These are phyloP conservation scores for Bombus haemorrhoidalis DNA, from an alignment of 1,140 invertebrate species.

Conservation along the genomic window DNA sequence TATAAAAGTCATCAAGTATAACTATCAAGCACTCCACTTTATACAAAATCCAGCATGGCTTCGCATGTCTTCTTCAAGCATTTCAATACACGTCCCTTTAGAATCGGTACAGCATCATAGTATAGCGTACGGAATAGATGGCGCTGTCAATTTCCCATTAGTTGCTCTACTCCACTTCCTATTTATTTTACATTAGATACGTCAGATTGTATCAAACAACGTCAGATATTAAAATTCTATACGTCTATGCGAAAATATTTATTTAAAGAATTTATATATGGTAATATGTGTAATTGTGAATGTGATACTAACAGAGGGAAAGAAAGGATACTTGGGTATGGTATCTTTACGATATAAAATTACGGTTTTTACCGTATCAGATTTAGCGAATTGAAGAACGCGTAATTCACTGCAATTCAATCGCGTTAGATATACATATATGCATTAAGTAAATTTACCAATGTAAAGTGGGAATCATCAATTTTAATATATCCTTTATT, in stretches of 20 bases:
- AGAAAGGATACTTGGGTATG: not conserved
- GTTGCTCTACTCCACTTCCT: not conserved
- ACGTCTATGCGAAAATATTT: not conserved
- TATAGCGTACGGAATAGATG: constrained; percentile 3
- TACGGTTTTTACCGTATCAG: not conserved
- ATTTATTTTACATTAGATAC: not conserved
- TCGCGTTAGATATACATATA: not conserved
- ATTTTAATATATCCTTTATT: too few relatives aligned
- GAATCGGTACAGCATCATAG: not conserved
- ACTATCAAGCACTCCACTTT: not conserved
- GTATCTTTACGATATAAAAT: not conserved
- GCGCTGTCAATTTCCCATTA: not conserved
- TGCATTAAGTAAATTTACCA: not conserved
- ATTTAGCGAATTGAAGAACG: not conserved
- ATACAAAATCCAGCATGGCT: constrained; percentile 15
- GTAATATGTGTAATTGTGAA: too few relatives aligned
- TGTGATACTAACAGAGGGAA: not conserved
- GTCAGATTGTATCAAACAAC: too few relatives aligned
- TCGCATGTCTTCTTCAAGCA: constrained; percentile 2
- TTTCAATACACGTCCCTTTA: not conserved
- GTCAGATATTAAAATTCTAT: not conserved
- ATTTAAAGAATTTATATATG: too few relatives aligned
- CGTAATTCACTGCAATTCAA: not conserved
- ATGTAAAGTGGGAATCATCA: too few relatives aligned
- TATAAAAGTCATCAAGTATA: not conserved